Base-by-base conservation (phyloP, 2,888 invertebrate genomes). In the Phasia obesa region DNA sequence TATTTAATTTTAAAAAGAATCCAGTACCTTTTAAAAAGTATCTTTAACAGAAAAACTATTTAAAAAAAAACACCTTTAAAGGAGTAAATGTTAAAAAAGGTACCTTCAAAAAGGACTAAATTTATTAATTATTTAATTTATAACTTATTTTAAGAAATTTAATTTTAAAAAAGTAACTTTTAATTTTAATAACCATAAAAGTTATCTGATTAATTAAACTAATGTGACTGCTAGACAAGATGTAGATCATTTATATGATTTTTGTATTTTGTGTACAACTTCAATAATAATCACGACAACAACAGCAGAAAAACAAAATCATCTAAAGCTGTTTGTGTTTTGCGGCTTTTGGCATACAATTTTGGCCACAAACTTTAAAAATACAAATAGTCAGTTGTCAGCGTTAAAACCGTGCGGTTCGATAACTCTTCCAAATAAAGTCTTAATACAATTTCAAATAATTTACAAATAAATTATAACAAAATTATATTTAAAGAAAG, bases 281-380 rank as follows among this genome's bases (percentile, higher is more conserved):
- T 74, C 75, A 83, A 49, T 75, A 69, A 75, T 64, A 70, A 78
- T 75, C 59, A 78, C 42, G 38, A 67, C 67, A 53, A 59, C 59
- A 60, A 53, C 51, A 59, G n/a, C 49, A 67, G 35, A 69, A 51
- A 53, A 77, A 55, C 15, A 55, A 77, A 69, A 55, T 47, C 62
- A 77, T 62, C 47, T 67, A 42, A 75, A 57, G 71, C 67, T 83
- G 75, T 62, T 76, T 67, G 70, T 65, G 75, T 71, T 79, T 74
- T 65, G 75, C 79, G 75, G 75, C 75, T 67, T 83, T 79, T 79
- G 83, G 75, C 75, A 71, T 70, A 77, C 31, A 55, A 62, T 74
- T 77, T 78, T 74, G 73, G 73, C 77, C 69, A 78, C 69, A 83
- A 75, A 78, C 82, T 70, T 69, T 59, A 65, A 64, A 64, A 70